phyloP scores from a whole-genome alignment of 35 echinoderm and acorn worm genomes.

The Lytechinus pictus region DNA sequence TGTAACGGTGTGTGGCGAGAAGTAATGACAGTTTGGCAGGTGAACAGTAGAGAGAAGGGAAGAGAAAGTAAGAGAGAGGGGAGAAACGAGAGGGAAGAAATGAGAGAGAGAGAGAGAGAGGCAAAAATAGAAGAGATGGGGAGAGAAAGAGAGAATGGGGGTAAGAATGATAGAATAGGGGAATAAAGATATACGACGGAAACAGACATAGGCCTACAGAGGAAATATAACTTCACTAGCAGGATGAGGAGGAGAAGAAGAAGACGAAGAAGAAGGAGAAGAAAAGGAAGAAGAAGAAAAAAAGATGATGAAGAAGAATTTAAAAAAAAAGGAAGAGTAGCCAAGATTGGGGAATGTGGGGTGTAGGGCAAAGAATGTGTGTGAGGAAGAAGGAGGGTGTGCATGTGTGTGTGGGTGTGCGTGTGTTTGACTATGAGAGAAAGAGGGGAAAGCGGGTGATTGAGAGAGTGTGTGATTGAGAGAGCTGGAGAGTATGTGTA shows the following conservation, averaged over 20 bases:
- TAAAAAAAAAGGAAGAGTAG: no score
- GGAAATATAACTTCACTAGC: neutral
- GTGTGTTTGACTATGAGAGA: no score
- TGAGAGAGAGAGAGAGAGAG: neutral
- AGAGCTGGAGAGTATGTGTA: no score
- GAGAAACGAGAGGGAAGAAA: neutral
- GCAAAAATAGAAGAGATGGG: neutral
- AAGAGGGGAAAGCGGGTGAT: no score
- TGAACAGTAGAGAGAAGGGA: neutral
- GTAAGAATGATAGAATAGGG: neutral
- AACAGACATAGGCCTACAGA: neutral
- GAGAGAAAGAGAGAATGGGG: neutral
- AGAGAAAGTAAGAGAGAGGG: neutral
- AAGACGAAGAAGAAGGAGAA: neutral
- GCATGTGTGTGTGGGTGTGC: no score
- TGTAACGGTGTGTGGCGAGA: neutral
- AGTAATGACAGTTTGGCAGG: neutral
- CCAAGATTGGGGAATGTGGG: no score
- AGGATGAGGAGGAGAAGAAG: neutral
- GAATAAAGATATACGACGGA: neutral
- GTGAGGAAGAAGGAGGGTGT: no score
- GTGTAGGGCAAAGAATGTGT: no score
- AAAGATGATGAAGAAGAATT: no score
- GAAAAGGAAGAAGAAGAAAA: neutral
- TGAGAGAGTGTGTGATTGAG: no score